Percentiles rank a stretch among this genome's conserved stretches.
These are phyloP conservation scores for Pelobates cultripes DNA, from an alignment of 2,797 vertebrate genomes.

Conservation along the genomic window DNA sequence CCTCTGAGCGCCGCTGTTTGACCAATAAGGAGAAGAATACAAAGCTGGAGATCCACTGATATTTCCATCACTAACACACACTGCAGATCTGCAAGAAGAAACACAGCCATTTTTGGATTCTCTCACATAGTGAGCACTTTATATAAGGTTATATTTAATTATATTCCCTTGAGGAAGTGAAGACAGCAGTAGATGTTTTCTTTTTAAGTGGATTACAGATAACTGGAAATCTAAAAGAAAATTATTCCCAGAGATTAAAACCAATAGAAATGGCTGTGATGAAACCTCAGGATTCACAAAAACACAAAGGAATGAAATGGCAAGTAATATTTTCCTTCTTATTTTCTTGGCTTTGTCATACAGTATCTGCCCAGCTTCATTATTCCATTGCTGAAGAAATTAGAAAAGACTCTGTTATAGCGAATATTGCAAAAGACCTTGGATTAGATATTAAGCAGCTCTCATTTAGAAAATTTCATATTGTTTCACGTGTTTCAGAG, in stretches of 20 bases:
- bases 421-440: conserved; percentile 51
- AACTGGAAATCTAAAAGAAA: neutral
- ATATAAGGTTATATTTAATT: neutral
- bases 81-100: conserved; percentile 8
- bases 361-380: conserved; percentile 62
- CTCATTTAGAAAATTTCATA: conserved; percentile 3
- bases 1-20: conserved; percentile 40
- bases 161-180: neutral
- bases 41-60: conserved; percentile 17
- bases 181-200: neutral
- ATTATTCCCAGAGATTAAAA: neutral
- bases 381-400: conserved; percentile 54
- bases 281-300: conserved; percentile 16
- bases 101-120: conserved; percentile 39
- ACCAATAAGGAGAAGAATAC: conserved; percentile 28
- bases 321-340: conserved; percentile 39
- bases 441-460: conserved; percentile 54
- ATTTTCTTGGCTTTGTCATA: conserved; percentile 66
- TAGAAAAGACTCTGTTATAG: conserved; percentile 38
- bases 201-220: neutral
- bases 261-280: conserved; percentile 9
- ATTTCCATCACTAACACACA: neutral
- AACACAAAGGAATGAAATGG: conserved; percentile 27
- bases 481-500: conserved; percentile 20
- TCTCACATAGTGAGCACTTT: neutral